A percentile compares a stretch with the other conserved stretches of the same genome.
These are phyloP conservation scores for Lordiphosa andalusiaca DNA, from an alignment of 2,888 invertebrate species.

Conservation along the genomic window DNA sequence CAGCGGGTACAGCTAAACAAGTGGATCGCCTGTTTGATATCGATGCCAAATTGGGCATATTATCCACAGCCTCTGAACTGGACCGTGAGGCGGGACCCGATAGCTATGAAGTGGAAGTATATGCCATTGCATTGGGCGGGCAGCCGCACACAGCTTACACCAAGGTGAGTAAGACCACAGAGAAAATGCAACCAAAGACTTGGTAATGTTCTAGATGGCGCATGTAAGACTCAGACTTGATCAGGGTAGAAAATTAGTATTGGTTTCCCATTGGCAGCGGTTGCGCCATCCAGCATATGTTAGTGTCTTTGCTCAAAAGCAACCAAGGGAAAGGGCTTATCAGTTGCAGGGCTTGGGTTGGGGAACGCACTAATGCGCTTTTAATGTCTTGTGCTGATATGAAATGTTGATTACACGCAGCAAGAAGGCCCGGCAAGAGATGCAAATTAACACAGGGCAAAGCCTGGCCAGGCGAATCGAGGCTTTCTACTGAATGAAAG, in stretches of 20 bases:
- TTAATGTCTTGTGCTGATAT: slow-evolving; percentile 81
- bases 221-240: too few species aligned
- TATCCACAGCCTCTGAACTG: slow-evolving; percentile 90
- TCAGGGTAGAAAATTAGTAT: too few species aligned
- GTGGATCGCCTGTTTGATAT: slow-evolving; percentile 95
- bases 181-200: background rate
- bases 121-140: slow-evolving; percentile 89
- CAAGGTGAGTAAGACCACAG: slow-evolving; percentile 85
- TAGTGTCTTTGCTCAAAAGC: slow-evolving; percentile 2
- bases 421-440: slow-evolving; percentile 34
- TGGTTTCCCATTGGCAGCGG: too few species aligned
- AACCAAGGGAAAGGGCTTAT: slow-evolving; percentile 45
- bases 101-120: slow-evolving; percentile 91
- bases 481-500: slow-evolving; percentile 44
- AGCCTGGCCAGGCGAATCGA: slow-evolving; percentile 11
- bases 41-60: slow-evolving; percentile 91
- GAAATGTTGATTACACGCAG: slow-evolving; percentile 77
- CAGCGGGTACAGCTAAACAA: slow-evolving; percentile 81
- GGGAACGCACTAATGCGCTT: slow-evolving; percentile 80
- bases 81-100: slow-evolving; percentile 92
- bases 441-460: slow-evolving; percentile 52
- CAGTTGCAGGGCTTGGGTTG: slow-evolving; percentile 46
- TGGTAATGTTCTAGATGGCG: background rate
- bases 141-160: slow-evolving; percentile 88
- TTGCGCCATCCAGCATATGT: too few species aligned